Conservation (phyloP, 1,140 invertebrate species). For the Brachionus asplanchnoidis region DNA sequence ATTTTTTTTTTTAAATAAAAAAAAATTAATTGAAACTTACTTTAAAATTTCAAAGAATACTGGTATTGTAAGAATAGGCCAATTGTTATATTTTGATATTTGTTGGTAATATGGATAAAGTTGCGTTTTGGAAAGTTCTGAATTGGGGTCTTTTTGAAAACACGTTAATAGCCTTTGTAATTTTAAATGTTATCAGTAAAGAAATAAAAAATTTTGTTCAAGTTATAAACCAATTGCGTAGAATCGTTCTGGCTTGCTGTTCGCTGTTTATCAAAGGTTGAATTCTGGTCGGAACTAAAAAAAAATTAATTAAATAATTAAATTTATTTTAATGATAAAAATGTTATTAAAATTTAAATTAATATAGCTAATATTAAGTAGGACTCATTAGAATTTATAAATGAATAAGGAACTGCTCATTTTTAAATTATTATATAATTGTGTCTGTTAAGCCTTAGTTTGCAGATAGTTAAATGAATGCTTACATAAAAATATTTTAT, state of each 20-base stretch:
- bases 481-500: too few relatives aligned
- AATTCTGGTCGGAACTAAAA: background rate
- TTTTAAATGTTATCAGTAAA: background rate
- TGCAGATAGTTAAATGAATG: too few relatives aligned
- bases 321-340: background rate
- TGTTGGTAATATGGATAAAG: conserved; percentile 40
- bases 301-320: background rate
- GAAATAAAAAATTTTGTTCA: background rate
- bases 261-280: background rate
- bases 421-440: too few relatives aligned
- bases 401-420: too few relatives aligned
- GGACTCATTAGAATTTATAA: too few relatives aligned
- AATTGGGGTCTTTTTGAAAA: conserved; percentile 32
- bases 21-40: background rate
- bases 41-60: conserved; percentile 38
- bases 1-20: background rate
- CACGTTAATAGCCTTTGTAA: conserved; percentile 10
- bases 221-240: background rate
- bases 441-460: too few relatives aligned
- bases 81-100: conserved; percentile 34
- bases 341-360: too few relatives aligned
- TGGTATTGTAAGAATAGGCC: conserved; percentile 22
- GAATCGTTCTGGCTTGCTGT: conserved; percentile 7
- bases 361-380: too few relatives aligned
- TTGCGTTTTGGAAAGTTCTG: conserved; percentile 37